Conservation (phyloP, 2,888 invertebrate species). For the Panopea generosa region DNA sequence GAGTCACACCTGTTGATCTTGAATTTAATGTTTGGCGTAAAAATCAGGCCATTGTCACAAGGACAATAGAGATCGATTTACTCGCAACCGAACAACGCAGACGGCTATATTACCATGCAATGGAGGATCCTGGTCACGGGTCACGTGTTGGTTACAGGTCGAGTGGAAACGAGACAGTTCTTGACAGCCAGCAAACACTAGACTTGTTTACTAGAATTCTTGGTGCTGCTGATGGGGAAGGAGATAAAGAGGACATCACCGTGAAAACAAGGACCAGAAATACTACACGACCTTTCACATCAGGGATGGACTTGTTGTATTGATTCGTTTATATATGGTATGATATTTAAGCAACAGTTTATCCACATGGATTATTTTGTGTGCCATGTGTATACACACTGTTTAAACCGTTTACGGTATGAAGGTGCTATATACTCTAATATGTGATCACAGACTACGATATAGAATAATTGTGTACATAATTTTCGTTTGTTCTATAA, state of each 20-base stretch:
- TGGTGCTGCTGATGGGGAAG: constrained; percentile 81
- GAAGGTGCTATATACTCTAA: too few species aligned
- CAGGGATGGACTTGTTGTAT: constrained; percentile 72
- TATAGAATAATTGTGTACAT: too few species aligned
- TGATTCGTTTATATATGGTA: constrained; percentile 18
- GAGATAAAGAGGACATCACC: constrained; percentile 74
- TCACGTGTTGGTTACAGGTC: constrained; percentile 22
- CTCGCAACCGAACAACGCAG: constrained; percentile 81
- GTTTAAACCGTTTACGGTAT: too few species aligned
- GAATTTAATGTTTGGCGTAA: constrained; percentile 84
- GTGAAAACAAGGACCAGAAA: constrained; percentile 66
- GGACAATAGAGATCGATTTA: constrained; percentile 84
- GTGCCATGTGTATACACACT: too few species aligned
- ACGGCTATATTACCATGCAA: constrained; percentile 80
- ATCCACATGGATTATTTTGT: too few species aligned
- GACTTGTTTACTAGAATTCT: constrained; percentile 83
- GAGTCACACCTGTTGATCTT: constrained; percentile 81
- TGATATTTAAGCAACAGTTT: too few species aligned
- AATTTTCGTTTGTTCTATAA: too few species aligned
- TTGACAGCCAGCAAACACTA: constrained; percentile 82
- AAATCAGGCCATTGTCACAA: constrained; percentile 83
- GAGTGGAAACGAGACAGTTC: constrained; percentile 68
- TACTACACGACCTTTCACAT: constrained; percentile 61
- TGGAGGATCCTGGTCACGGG: constrained; percentile 62
- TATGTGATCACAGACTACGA: too few species aligned